These are phyloP conservation scores for Neolamprologus ventralis DNA, from an alignment of 2,113 vertebrate species.

Conservation along the genomic window DNA sequence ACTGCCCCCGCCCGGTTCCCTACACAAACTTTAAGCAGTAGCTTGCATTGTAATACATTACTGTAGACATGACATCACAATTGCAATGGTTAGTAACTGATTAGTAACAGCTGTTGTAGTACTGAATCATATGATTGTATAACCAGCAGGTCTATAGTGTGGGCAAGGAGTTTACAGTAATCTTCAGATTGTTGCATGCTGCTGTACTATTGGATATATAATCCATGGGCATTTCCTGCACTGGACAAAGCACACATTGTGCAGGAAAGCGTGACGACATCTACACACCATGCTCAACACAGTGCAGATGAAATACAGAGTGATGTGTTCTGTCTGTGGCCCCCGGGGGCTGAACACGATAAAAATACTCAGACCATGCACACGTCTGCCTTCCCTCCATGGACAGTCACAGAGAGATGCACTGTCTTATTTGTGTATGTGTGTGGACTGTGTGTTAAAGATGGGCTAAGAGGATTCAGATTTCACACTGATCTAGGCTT, in stretches of 20 bases:
- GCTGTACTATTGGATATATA: slow-evolving; percentile 23
- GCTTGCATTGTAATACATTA: neutral
- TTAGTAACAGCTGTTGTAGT: slow-evolving; percentile 26
- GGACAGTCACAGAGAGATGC: slow-evolving; percentile 2
- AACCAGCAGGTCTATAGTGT: slow-evolving; percentile 6
- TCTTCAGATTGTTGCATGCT: slow-evolving; percentile 31
- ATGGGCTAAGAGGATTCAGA: neutral
- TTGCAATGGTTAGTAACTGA: slow-evolving; percentile 6
- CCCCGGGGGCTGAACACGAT: slow-evolving; percentile 10
- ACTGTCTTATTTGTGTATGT: neutral
- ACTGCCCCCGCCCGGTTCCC: neutral
- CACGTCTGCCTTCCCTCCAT: slow-evolving; percentile 16
- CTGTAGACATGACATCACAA: slow-evolving; percentile 30
- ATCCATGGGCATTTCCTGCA: slow-evolving; percentile 46
- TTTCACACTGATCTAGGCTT: neutral
- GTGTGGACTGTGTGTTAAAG: neutral
- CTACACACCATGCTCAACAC: neutral
- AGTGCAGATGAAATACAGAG: slow-evolving; percentile 18
- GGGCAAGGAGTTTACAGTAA: slow-evolving; percentile 37
- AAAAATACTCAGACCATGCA: slow-evolving; percentile 40
- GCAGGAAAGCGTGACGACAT: slow-evolving; percentile 35
- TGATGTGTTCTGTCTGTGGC: slow-evolving; percentile 9
- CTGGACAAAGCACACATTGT: slow-evolving; percentile 56
- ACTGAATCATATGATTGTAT: slow-evolving; percentile 30
- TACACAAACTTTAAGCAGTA: neutral